Evolutionary conservation across 2,888 invertebrate species (phyloP), one percentile per base, ranked within the genome.

Genomic region (Colletes collaris): DNA sequence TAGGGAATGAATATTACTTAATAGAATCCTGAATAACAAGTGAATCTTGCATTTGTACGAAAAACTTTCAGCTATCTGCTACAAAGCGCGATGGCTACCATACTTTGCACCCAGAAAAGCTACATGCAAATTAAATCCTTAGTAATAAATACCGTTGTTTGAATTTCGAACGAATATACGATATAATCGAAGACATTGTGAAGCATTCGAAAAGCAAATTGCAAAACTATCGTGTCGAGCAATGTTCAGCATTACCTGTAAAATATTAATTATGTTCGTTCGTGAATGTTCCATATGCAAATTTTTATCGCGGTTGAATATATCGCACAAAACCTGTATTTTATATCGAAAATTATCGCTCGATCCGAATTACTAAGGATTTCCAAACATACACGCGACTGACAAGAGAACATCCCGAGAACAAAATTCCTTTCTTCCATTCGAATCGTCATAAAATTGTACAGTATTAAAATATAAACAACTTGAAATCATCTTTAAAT

Each of bases 361-460:
- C 44, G n/a, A 44, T 16, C 7, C 53, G 58, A 69, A 62, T 72
- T 79, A 79, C 65, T 62, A 53, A 73, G 56, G 52, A 13, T 80
- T 76, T 60, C 49, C 13, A 58, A 46, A 52, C 52, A 46, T 72
- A 55, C 16, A 27, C 60, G 49, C 27, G 46, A 70, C 63, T 58
- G 40, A 40, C 40, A 40, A 40, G 40, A 40, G 40, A 40, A 40
- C 40, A 6, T 40, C 6, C 40, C 40, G 40, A 40, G 40, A 40
- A 40, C 40, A 40, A 4, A 40, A 40, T 40, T 40, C 6, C 6
- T 40, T 40, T 40, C 40, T 40, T 40, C 6, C 6, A 4, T 40
- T 40, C 40, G 6, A 40, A 40, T 6, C 40, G 40, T 40, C 6
- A 40, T 6, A 4, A 40, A 40, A 40, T 40, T 40, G 0, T 40